Evolutionary conservation across 1,140 invertebrate species (phyloP), one percentile per base, ranked within the genome.

Genomic region (Drosophila setifemur): DNA sequence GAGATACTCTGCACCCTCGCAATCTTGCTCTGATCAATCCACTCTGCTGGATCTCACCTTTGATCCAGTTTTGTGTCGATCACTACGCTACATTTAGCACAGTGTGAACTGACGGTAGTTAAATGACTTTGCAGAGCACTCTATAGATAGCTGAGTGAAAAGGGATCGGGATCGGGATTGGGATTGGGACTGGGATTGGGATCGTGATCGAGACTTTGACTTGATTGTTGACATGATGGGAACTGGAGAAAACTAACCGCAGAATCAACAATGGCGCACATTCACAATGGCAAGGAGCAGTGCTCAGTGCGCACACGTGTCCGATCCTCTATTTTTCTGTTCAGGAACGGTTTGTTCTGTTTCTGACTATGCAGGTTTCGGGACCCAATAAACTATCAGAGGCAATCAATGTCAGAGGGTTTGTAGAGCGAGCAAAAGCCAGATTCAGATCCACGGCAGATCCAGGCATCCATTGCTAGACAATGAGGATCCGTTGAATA

Each of bases 331-430:
- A 33, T 11, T 12, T 33, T 33, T 33, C 11, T 9, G 19, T 42
- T 28, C 18, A 18, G 23, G 12, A 66, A 53, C 44, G 53, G 33
- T 45, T 29, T 74, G 42, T 44, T 35, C 35, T 37, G 14, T 42
- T 7, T 12, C 31, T 53, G 26, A 35, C 40, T 16, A 42, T 48
- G 14, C 45, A 58, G 44, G 26, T 43, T 5, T 28, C 29, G 29
- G 31, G 37, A 12, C 50, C 47, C 79, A 70, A 83, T 78, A 82
- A 82, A 82, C 69, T 52, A 82, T 73, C 69, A 53, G 40, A 61
- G 78, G 78, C 78, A 83, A 83, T 83, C 78, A 83, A 83, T 83
- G 78, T 83, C 78, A 77, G 77, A 42, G 63, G 33, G 53, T 55
- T 69, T 78, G 35, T 61, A 77, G 74, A 79, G 70, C 74, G 60